Conservation (phyloP, 2,113 vertebrate genomes). For the Ploceus nigricollis region DNA sequence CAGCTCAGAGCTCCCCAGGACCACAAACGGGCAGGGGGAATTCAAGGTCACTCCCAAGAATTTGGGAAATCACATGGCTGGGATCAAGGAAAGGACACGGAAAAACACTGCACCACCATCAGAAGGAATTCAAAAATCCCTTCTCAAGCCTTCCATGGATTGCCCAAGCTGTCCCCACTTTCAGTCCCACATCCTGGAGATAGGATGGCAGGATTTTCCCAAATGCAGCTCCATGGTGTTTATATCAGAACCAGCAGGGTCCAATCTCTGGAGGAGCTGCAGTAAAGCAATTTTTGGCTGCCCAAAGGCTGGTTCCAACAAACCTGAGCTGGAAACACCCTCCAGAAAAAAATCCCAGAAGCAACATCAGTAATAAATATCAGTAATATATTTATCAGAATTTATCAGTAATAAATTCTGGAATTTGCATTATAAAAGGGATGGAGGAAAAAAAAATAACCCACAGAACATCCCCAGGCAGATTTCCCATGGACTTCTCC, state of each 20-base stretch:
- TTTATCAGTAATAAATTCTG: background rate
- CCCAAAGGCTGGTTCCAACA: background rate
- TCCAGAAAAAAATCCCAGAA: background rate
- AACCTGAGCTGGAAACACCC: background rate
- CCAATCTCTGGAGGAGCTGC: background rate
- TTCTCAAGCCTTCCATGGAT: background rate
- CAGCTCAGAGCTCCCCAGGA: background rate
- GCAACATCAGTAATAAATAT: fast-evolving
- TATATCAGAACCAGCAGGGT: too few relatives aligned
- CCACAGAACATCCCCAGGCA: background rate
- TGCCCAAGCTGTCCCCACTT: too few relatives aligned
- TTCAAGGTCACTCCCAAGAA: background rate
- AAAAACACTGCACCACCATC: background rate
- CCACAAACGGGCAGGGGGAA: fast-evolving
- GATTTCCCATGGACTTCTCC: background rate
- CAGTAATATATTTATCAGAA: too few relatives aligned
- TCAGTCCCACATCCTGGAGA: background rate
- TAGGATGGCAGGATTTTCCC: fast-evolving
- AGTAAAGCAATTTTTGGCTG: background rate
- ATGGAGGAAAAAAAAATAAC: background rate
- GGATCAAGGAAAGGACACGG: background rate
- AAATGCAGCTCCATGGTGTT: background rate
- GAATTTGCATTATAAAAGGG: background rate
- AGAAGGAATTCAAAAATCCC: background rate
- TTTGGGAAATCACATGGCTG: background rate